Conservation (phyloP, 2,113 vertebrate genomes). For the Syngnathus scovelli region DNA sequence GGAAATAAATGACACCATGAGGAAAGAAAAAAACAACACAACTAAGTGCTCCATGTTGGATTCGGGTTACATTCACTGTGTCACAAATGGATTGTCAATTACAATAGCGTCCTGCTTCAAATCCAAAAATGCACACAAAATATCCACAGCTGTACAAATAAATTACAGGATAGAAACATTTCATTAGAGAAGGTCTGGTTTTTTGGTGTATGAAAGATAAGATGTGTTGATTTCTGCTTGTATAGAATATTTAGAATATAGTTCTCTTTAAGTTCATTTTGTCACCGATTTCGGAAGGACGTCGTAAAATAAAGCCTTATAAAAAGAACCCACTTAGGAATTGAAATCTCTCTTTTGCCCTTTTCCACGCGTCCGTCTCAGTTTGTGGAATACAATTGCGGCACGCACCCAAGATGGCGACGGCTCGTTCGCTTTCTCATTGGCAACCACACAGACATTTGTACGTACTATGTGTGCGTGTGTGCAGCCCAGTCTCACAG, state of each 20-base stretch:
- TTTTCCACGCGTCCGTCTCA: neutral
- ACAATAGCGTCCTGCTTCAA: constrained; percentile 10
- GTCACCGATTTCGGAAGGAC: neutral
- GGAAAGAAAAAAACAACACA: neutral
- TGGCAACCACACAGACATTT: neutral
- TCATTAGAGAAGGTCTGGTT: constrained; percentile 66
- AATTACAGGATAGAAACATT: constrained; percentile 81
- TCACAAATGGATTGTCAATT: neutral
- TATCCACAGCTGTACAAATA: constrained; percentile 83
- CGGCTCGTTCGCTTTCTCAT: neutral
- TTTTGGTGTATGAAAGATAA: constrained; percentile 73
- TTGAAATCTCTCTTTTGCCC: neutral
- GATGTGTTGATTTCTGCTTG: neutral
- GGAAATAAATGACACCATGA: constrained; percentile 24
- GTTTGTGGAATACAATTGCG: neutral
- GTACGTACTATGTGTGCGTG: neutral
- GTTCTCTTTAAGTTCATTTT: neutral
- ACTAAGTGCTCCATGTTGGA: constrained; percentile 21
- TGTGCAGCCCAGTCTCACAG: constrained; percentile 65
- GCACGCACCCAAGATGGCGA: too few relatives aligned
- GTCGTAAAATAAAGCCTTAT: neutral
- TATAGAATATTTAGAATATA: neutral
- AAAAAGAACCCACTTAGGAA: neutral
- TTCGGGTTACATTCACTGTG: constrained; percentile 35
- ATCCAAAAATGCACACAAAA: constrained; percentile 79